A percentile compares a stretch with the other conserved stretches of the same genome.
These are phyloP conservation scores for Diplolepis rosae DNA, from an alignment of 2,888 invertebrate genomes.

Conservation along the genomic window DNA sequence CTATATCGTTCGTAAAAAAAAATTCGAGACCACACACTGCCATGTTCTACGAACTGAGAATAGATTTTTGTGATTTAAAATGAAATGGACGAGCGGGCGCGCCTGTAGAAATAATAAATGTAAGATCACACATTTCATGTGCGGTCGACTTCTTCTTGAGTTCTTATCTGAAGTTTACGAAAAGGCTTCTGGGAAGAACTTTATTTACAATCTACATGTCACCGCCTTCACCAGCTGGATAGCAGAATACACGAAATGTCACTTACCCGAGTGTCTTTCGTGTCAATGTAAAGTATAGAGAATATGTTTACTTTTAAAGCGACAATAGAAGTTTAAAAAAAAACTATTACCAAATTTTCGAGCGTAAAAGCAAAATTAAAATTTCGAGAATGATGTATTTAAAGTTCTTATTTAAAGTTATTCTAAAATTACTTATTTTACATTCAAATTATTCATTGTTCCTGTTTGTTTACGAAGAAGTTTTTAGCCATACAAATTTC, in stretches of 20 bases:
- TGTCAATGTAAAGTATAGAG: neutral
- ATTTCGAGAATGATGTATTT: neutral
- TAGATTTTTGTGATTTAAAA: slow-evolving; percentile 8
- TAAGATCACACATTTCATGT: slow-evolving; percentile 23
- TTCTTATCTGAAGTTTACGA: slow-evolving; percentile 19
- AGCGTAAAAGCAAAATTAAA: neutral
- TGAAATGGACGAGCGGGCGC: slow-evolving; percentile 3
- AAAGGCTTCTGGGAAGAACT: slow-evolving; percentile 27
- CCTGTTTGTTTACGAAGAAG: neutral
- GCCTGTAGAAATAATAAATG: slow-evolving; percentile 23
- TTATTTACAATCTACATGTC: slow-evolving; percentile 31
- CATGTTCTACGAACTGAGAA: neutral
- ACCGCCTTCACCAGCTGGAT: slow-evolving; percentile 18
- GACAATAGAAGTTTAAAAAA: neutral
- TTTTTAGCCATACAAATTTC: neutral
- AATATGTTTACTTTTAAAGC: slow-evolving; percentile 4
- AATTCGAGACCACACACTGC: neutral
- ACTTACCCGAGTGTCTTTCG: slow-evolving; percentile 14
- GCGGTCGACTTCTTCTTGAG: slow-evolving; percentile 12
- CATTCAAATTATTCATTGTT: neutral
- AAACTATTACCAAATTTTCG: neutral
- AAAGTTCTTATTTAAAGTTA: no score
- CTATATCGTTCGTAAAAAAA: no score
- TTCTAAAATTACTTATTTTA: no score
- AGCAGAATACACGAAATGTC: slow-evolving; percentile 27